Conservation (phyloP, 1,140 invertebrate species). For the Drosophila tropicalis region DNA sequence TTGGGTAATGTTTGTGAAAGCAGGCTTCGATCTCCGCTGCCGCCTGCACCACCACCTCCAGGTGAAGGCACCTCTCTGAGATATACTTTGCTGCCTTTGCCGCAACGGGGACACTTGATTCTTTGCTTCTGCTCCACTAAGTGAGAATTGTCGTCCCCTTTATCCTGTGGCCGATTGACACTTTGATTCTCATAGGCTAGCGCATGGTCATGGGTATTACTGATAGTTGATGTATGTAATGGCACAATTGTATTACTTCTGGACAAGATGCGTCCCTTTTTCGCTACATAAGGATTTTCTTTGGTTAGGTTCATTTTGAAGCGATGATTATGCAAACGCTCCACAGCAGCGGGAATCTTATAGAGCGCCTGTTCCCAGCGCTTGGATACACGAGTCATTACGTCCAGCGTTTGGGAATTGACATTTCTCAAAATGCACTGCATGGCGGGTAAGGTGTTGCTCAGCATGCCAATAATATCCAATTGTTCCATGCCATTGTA, state of each 20-base stretch:
- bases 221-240: conserved; percentile 61
- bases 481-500: conserved; percentile 57
- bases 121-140: conserved; percentile 58
- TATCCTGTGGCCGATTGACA: conserved; percentile 24
- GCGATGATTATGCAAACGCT: conserved; percentile 60
- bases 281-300: conserved; percentile 52
- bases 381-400: conserved; percentile 58
- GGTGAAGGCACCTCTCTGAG: conserved; percentile 21
- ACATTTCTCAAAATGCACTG: conserved; percentile 59
- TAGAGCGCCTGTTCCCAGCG: conserved; percentile 53
- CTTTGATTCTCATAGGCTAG: conserved; percentile 25
- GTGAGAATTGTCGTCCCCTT: conserved; percentile 38
- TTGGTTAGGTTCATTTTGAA: conserved; percentile 61
- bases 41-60: not conserved
- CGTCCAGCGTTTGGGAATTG: conserved; percentile 52
- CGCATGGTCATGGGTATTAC: conserved; percentile 39
- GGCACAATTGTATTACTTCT: conserved; percentile 53
- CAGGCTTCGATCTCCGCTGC: not conserved
- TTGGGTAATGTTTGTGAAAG: conserved; percentile 60
- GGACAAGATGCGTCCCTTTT: conserved; percentile 30
- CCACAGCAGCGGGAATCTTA: conserved; percentile 34
- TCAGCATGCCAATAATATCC: conserved; percentile 58
- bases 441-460: conserved; percentile 51
- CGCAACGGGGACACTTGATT: conserved; percentile 68
- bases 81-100: conserved; percentile 58